Conservation (phyloP, 2,888 invertebrate species). For the Erebia epiphron region DNA sequence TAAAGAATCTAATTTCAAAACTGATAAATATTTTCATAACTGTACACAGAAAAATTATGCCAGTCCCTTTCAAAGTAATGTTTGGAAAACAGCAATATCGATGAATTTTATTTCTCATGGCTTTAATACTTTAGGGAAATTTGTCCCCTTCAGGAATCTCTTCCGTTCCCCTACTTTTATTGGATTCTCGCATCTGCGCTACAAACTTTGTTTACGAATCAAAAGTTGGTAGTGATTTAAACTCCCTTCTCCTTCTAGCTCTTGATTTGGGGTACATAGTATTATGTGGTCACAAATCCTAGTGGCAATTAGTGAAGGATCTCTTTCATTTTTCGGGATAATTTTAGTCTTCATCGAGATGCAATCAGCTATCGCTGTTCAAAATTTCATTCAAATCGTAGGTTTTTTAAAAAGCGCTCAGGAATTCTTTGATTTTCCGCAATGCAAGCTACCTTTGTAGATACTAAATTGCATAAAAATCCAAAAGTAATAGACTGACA, state of each 20-base stretch:
- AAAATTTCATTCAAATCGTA: too few species aligned
- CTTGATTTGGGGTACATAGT: slow-evolving; percentile 12
- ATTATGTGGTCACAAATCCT: background rate
- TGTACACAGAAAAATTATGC: slow-evolving; percentile 38
- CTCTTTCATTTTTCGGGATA: too few species aligned
- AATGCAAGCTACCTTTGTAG: too few species aligned
- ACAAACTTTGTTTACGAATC: slow-evolving; percentile 72
- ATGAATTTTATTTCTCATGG: slow-evolving; percentile 76
- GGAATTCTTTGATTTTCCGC: too few species aligned
- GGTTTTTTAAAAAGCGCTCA: too few species aligned
- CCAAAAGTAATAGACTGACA: too few species aligned
- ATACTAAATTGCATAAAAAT: too few species aligned
- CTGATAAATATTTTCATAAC: background rate
- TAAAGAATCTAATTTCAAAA: too few species aligned
- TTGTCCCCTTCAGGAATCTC: slow-evolving; percentile 65
- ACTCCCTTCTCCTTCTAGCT: slow-evolving; percentile 39
- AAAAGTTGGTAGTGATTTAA: slow-evolving; percentile 67
- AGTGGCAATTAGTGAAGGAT: background rate
- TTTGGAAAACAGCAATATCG: slow-evolving; percentile 66
- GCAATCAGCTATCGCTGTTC: too few species aligned
- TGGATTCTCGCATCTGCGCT: slow-evolving; percentile 75
- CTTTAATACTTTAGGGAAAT: slow-evolving; percentile 74
- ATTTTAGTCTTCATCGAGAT: too few species aligned
- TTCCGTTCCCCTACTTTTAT: slow-evolving; percentile 70
- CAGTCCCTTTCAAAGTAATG: slow-evolving; percentile 44